A percentile compares a stretch with the other conserved stretches of the same genome.
Conservation (phyloP, 2,113 vertebrate species). For the Oostethus manadensis region DNA sequence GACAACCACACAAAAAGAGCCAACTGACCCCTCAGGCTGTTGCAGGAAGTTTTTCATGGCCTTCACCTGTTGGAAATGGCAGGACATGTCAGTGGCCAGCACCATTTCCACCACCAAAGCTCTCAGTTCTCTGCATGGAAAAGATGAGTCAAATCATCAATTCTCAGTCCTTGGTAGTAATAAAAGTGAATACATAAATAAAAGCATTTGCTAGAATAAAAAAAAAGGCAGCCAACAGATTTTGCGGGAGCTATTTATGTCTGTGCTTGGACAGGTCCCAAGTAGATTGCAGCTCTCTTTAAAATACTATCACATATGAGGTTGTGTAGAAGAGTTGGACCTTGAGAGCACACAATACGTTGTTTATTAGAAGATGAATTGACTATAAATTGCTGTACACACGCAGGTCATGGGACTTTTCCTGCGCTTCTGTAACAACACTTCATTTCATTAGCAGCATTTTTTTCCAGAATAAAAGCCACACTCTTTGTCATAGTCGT, state of each 20-base stretch:
- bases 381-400: background rate
- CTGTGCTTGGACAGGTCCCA: conserved; percentile 27
- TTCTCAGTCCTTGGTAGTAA: conserved; percentile 1
- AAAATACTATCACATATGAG: conserved; percentile 21
- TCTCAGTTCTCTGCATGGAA: conserved; percentile 83
- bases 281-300: background rate
- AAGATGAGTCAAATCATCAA: conserved; percentile 5
- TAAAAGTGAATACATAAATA: background rate
- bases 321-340: conserved; percentile 22
- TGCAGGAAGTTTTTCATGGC: conserved; percentile 95
- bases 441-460: no score
- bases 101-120: conserved; percentile 97
- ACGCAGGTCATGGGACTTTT: no score
- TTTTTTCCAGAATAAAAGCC: background rate
- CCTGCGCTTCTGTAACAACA: background rate
- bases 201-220: conserved; percentile 21
- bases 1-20: background rate
- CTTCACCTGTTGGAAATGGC: conserved; percentile 98
- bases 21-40: conserved; percentile 92
- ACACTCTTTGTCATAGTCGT: no score
- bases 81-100: conserved; percentile 96
- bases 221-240: conserved; percentile 17
- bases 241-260: conserved; percentile 33
- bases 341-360: conserved; percentile 5
- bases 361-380: conserved; percentile 6